Conservation (phyloP, 2,888 invertebrate species). For the Allygus modestus region DNA sequence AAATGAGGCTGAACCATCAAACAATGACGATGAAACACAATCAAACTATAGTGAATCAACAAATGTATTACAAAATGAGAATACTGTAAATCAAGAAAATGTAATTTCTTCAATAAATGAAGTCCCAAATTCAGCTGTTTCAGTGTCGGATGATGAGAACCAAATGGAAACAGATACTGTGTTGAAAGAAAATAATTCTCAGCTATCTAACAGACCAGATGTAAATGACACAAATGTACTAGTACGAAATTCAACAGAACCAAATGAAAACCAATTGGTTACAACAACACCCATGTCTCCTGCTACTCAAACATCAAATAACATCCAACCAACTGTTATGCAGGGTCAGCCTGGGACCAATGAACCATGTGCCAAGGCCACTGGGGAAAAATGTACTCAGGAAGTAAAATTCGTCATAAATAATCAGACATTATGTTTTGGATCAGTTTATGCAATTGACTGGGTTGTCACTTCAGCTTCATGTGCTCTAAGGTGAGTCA, state of each 20-base stretch:
- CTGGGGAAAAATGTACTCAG: slow-evolving; percentile 24
- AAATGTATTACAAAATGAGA: background rate
- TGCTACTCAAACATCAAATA: background rate
- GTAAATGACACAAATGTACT: background rate
- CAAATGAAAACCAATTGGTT: slow-evolving; percentile 28
- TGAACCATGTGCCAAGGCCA: slow-evolving; percentile 43
- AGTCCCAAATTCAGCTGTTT: background rate
- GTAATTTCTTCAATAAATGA: background rate
- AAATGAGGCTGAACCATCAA: slow-evolving; percentile 25
- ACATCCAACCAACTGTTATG: slow-evolving; percentile 8
- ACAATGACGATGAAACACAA: slow-evolving; percentile 42
- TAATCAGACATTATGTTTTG: slow-evolving; percentile 68
- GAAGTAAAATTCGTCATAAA: slow-evolving; percentile 67
- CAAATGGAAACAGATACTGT: background rate
- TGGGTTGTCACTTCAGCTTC: slow-evolving; percentile 71
- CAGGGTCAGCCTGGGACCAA: slow-evolving; percentile 22
- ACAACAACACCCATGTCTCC: slow-evolving; percentile 29
- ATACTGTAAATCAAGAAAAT: background rate
- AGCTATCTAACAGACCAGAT: background rate
- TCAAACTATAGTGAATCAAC: slow-evolving; percentile 14
- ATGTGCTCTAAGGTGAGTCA: slow-evolving; percentile 70
- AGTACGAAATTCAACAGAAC: background rate
- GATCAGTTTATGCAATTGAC: slow-evolving; percentile 70
- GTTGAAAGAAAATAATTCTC: slow-evolving; percentile 15
- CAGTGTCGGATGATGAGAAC: slow-evolving; percentile 16